Percentiles rank a stretch among this genome's conserved stretches.
These are phyloP conservation scores for Acipenser oxyrinchus DNA, from an alignment of 2,797 vertebrate genomes.

Conservation along the genomic window DNA sequence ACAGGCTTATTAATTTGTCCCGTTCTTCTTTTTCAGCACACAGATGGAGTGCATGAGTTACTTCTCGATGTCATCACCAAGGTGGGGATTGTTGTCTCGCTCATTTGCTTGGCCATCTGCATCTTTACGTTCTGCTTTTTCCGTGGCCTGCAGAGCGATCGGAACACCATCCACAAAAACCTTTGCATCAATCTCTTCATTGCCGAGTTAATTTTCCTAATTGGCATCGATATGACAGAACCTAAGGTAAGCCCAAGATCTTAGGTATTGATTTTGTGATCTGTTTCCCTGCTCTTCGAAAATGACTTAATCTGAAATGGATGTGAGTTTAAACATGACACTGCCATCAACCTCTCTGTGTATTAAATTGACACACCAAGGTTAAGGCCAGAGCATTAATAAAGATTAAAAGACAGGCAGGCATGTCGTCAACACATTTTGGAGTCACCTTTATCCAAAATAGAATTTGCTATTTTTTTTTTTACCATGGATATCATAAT, in stretches of 20 bases:
- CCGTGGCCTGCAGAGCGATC: slow-evolving; percentile 94
- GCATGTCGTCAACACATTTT: slow-evolving; percentile 26
- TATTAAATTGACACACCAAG: slow-evolving; percentile 38
- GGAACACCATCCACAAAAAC: slow-evolving; percentile 99
- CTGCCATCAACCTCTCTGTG: slow-evolving; percentile 43
- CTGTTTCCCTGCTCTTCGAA: slow-evolving; percentile 31
- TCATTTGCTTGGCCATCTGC: slow-evolving; percentile 91
- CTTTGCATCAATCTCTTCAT: slow-evolving; percentile 97
- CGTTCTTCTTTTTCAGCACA: slow-evolving; percentile 61
- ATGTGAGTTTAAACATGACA: slow-evolving; percentile 47
- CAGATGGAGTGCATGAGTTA: slow-evolving; percentile 73
- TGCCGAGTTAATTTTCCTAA: slow-evolving; percentile 94
- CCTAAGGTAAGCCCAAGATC: slow-evolving; percentile 70
- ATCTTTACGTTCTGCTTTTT: slow-evolving; percentile 99
- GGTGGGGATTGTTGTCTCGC: slow-evolving; percentile 91
- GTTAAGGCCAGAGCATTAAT: slow-evolving; percentile 43
- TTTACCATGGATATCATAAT: slow-evolving; percentile 3
- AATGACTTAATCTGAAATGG: slow-evolving; percentile 40
- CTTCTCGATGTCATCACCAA: slow-evolving; percentile 91
- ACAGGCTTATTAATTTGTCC: slow-evolving; percentile 40
- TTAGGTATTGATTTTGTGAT: slow-evolving; percentile 30
- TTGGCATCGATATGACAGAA: slow-evolving; percentile 93
- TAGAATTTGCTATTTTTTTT: neutral
- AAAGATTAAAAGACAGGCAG: slow-evolving; percentile 42
- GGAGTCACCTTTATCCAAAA: slow-evolving; percentile 28